phyloP scores from a whole-genome alignment of 2,113 vertebrate species.

The Myanophis thanlyinensis region DNA sequence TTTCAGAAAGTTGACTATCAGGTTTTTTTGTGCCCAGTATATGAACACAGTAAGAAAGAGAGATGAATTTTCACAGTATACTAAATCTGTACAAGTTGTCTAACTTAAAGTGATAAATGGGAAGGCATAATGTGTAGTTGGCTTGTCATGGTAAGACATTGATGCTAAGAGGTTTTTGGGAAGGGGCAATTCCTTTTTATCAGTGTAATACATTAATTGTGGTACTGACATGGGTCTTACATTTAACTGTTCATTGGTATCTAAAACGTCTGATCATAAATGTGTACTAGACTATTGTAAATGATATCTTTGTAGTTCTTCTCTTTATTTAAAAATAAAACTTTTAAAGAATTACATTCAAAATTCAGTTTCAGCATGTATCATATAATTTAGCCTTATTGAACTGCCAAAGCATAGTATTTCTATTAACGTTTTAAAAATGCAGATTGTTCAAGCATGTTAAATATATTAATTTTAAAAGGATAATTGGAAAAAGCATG shows the following conservation, averaged over 20 bases:
- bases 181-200: constrained; percentile 22
- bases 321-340: constrained; percentile 24
- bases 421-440: background rate
- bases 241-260: constrained; percentile 19
- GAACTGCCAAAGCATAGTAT: background rate
- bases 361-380: background rate
- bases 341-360: constrained; percentile 11
- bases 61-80: constrained; percentile 40
- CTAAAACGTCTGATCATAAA: constrained; percentile 36
- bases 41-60: background rate
- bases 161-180: constrained; percentile 39
- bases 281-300: constrained; percentile 16
- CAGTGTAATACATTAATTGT: constrained; percentile 44
- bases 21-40: background rate
- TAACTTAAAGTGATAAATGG: constrained; percentile 37
- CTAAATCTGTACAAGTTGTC: constrained; percentile 45
- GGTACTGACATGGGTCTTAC: background rate
- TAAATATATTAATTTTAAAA: background rate
- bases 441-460: background rate
- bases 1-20: background rate
- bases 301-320: background rate
- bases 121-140: constrained; percentile 18
- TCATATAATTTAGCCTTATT: background rate
- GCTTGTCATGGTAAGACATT: constrained; percentile 38
- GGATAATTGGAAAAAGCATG: background rate